phyloP scores from a whole-genome alignment of 1,140 invertebrate species.

The Euura saliciscinereae region DNA sequence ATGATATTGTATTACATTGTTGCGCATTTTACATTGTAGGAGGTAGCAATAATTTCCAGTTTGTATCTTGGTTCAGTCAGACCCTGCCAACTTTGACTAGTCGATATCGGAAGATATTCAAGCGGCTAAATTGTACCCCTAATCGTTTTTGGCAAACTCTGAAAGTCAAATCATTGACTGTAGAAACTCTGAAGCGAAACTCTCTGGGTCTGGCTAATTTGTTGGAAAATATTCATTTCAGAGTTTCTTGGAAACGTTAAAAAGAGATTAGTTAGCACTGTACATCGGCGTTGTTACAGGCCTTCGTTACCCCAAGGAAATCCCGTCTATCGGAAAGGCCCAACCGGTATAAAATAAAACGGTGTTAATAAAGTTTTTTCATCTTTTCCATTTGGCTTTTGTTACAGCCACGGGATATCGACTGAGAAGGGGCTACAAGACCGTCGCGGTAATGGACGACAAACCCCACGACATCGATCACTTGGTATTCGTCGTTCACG shows the following conservation, averaged over 20 bases:
- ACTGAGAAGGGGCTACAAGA: conserved; percentile 70
- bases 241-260: neutral
- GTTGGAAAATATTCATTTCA: neutral
- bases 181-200: too few species aligned
- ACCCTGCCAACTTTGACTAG: too few species aligned
- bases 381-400: conserved; percentile 12
- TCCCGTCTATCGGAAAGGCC: neutral
- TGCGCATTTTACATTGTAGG: too few species aligned
- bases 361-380: neutral
- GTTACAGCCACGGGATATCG: conserved; percentile 66
- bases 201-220: too few species aligned
- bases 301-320: conserved; percentile 4
- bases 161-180: too few species aligned
- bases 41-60: too few species aligned
- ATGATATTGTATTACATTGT: too few species aligned
- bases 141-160: too few species aligned
- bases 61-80: too few species aligned
- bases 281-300: conserved; percentile 4
- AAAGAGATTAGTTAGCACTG: neutral
- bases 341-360: neutral
- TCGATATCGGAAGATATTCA: too few species aligned
- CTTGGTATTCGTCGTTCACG: conserved; percentile 79
- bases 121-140: too few species aligned
- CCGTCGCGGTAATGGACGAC: conserved; percentile 63
- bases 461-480: conserved; percentile 77